Evolutionary conservation across 2,113 vertebrate species (phyloP), one percentile per base, ranked within the genome.

Genomic region (Hippocampus mohnikei): DNA sequence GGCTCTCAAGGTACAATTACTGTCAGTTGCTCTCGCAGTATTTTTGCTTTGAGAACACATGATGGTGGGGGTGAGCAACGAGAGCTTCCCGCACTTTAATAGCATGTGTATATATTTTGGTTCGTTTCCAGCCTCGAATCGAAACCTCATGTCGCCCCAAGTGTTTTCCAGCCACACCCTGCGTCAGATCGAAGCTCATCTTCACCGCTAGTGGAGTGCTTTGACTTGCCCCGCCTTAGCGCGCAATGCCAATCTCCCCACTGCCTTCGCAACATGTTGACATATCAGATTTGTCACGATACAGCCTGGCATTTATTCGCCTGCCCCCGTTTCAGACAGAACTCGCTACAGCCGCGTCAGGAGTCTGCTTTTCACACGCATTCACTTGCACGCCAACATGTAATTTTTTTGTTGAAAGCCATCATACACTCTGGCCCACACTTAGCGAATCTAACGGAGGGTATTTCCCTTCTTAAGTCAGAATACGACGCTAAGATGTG

Each of bases 1-100:
- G 68, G 41, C 74, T 72, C 79, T 76, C 84, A 85, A 84, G 87
- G 77, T 87, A 62, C 84, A 84, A 83, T 89, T 84, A 84, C 82
- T 75, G 74, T 78, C 56, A 65, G 65, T 63, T 76, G 79, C 41
- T 64, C 40, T 44, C 61, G 18, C 21, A 15, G n/a, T 44, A 15
- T 42, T 64, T 64, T 44, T 13, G 27, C 37, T 42, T 40, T 41
- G 33, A 33, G 27, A 37, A 37, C 37, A 63, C 20, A 7, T 42
- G n/a, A 44, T n/a, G 4, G 33, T 7, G 33, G 20, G 41, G 37
- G 20, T n/a, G 37, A 63, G 5, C n/a, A 23, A 2, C 37, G 3
- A 20, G 8, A 37, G 16, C 18, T 62, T 62, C 37, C 16, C 9
- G 5, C 33, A 62, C 37, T 63, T 63, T n/a, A 63, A 63, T 63